These are phyloP conservation scores for Chrysoperla carnea DNA, from an alignment of 1,140 invertebrate species.

Conservation along the genomic window DNA sequence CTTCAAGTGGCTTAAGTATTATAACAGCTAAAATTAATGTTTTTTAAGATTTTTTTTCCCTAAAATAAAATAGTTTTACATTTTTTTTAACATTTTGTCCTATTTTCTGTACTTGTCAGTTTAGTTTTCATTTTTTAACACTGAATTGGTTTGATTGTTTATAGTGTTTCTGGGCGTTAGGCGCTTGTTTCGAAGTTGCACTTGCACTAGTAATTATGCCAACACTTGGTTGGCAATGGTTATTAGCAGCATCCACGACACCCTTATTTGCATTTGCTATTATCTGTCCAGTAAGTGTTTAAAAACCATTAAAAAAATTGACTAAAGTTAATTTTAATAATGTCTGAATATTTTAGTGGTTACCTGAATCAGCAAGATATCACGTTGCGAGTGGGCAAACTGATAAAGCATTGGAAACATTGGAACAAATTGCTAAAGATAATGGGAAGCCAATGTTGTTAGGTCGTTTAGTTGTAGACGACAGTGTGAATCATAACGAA, in stretches of 20 bases:
- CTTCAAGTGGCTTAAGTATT: too few species aligned
- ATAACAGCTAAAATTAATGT: too few species aligned
- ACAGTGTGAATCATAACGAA: slow-evolving; percentile 32
- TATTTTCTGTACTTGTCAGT: slow-evolving; percentile 3
- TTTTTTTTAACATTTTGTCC: too few species aligned
- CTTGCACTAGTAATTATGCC: slow-evolving; percentile 85
- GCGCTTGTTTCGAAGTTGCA: slow-evolving; percentile 82
- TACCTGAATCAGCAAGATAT: slow-evolving; percentile 83
- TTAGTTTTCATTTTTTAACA: slow-evolving; percentile 2
- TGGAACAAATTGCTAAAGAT: slow-evolving; percentile 65
- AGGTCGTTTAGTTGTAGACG: slow-evolving; percentile 73
- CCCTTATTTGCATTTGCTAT: slow-evolving; percentile 72
- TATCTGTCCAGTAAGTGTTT: slow-evolving; percentile 49
- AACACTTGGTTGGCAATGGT: slow-evolving; percentile 77
- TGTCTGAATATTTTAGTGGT: slow-evolving; percentile 44
- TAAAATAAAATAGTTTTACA: too few species aligned
- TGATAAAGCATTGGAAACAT: slow-evolving; percentile 68
- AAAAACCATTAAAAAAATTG: too few species aligned
- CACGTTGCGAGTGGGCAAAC: slow-evolving; percentile 69
- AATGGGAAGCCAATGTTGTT: slow-evolving; percentile 80
- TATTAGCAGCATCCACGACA: slow-evolving; percentile 71
- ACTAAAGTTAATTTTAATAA: not conserved
- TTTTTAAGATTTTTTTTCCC: too few species aligned
- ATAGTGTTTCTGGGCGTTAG: slow-evolving; percentile 90
- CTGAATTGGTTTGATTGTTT: slow-evolving; percentile 16